phyloP scores from a whole-genome alignment of 2,888 invertebrate genomes.

The Cybosia mesomella region DNA sequence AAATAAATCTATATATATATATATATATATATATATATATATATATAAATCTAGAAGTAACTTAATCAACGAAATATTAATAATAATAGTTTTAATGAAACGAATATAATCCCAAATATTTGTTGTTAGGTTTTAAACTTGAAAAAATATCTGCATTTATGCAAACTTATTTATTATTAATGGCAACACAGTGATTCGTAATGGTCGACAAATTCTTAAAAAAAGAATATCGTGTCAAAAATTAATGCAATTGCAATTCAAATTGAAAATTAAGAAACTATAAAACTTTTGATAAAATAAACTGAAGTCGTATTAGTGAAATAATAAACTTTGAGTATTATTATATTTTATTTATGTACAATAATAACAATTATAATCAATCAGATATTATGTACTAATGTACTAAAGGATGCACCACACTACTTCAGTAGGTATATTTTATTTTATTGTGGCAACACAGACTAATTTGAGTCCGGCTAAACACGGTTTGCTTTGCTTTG shows the following conservation, averaged over 20 bases:
- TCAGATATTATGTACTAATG: background rate
- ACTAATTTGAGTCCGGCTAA: too few relatives aligned
- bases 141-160: background rate
- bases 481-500: too few relatives aligned
- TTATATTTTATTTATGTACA: constrained; percentile 3
- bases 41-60: background rate
- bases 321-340: background rate
- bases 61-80: background rate
- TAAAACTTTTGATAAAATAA: too few relatives aligned
- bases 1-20: too few relatives aligned
- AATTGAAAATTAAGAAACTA: background rate
- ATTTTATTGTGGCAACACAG: background rate
- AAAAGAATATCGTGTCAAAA: background rate
- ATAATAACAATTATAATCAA: background rate
- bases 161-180: background rate
- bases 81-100: background rate
- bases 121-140: background rate
- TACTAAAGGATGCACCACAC: background rate
- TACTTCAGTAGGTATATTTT: background rate
- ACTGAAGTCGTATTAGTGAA: background rate
- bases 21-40: too few relatives aligned
- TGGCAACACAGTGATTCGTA: background rate
- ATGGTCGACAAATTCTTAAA: background rate
- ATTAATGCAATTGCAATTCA: background rate
- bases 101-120: background rate